phyloP scores from a whole-genome alignment of 2,797 vertebrate genomes.

The Cetoscarus ocellatus region DNA sequence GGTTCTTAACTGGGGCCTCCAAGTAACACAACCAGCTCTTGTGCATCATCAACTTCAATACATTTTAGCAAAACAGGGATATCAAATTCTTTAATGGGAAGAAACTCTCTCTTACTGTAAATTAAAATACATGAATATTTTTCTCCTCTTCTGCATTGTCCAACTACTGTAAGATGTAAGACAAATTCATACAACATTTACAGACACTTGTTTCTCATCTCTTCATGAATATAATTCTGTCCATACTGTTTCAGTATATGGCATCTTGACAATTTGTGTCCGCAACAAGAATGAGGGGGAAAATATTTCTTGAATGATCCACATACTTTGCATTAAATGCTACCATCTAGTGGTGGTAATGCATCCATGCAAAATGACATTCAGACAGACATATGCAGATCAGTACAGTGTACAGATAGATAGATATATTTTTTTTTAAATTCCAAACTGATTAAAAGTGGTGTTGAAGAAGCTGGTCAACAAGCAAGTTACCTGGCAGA shows the following conservation, averaged over 20 bases:
- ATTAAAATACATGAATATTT: not conserved
- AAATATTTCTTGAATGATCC: not conserved
- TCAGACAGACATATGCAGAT: no score
- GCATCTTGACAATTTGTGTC: not conserved
- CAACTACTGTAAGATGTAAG: not conserved
- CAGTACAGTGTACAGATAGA: no score
- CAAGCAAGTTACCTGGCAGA: no score
- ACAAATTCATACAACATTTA: not conserved
- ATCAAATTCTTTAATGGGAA: not conserved
- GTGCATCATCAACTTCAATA: no score
- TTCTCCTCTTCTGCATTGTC: not conserved
- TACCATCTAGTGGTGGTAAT: slow-evolving; percentile 55
- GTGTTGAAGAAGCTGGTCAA: no score
- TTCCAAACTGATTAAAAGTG: no score
- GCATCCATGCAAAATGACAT: slow-evolving; percentile 21
- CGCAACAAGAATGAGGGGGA: not conserved
- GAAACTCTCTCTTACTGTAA: not conserved
- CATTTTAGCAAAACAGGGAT: not conserved
- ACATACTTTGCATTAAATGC: slow-evolving; percentile 37
- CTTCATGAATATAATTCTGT: not conserved
- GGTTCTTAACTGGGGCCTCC: no score
- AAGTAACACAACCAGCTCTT: no score
- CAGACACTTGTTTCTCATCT: not conserved
- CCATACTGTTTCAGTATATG: not conserved
- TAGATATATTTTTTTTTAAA: no score